A percentile compares a stretch with the other conserved stretches of the same genome.
Conservation (phyloP, 2,888 invertebrate species). For the Sphaeridia pumilis region DNA sequence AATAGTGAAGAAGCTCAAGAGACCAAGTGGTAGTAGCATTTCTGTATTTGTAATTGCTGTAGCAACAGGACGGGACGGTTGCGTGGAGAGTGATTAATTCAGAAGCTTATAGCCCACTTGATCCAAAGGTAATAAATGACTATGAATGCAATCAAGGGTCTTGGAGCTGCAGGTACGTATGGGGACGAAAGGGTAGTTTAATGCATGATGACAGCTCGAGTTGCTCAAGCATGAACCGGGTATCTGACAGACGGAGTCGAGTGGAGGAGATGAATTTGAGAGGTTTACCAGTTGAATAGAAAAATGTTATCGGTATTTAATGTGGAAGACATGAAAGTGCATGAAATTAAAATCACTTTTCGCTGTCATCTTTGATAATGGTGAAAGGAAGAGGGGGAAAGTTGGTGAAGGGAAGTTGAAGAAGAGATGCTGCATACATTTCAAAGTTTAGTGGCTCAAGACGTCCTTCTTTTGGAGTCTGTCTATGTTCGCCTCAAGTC, state of each 20-base stretch:
- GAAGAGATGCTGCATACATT: too few relatives aligned
- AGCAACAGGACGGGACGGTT: neutral
- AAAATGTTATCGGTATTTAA: neutral
- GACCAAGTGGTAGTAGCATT: too few relatives aligned
- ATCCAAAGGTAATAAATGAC: slow-evolving; percentile 3
- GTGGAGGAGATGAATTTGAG: neutral
- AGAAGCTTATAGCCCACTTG: slow-evolving; percentile 1
- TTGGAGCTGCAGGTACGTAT: too few relatives aligned
- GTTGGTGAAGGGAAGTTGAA: too few relatives aligned
- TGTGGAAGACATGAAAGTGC: neutral
- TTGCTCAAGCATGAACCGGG: neutral
- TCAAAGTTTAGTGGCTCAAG: too few relatives aligned
- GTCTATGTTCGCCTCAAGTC: too few relatives aligned
- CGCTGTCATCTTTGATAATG: neutral
- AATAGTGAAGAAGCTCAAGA: too few relatives aligned
- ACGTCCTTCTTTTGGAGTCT: too few relatives aligned
- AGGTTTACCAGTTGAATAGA: neutral
- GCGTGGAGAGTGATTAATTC: neutral
- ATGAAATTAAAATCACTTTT: neutral
- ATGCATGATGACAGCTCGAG: neutral
- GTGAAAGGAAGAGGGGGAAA: too few relatives aligned
- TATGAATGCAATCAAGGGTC: neutral
- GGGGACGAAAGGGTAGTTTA: neutral
- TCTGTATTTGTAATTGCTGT: too few relatives aligned
- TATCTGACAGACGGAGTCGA: too few relatives aligned